Conservation (phyloP, 30 jellyfish, hydroid and myxozoan genomes). For the Cassiopea andromeda region DNA sequence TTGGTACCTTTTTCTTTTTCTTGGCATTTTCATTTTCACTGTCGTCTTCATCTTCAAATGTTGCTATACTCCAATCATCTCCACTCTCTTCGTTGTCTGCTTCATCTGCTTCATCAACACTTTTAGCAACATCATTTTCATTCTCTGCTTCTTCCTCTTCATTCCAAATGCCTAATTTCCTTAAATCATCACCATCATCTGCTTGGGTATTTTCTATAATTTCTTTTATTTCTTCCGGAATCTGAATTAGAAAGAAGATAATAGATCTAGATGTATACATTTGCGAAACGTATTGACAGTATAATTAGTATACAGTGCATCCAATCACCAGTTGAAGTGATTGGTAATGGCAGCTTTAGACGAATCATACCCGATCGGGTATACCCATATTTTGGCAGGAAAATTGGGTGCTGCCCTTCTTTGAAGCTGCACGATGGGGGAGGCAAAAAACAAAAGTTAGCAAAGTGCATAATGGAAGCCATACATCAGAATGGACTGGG, state of each 20-base stretch:
- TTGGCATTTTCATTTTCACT: neutral
- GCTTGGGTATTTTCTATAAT: neutral
- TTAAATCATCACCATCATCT: conserved; percentile 16
- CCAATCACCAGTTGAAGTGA: too few relatives aligned
- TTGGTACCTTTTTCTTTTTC: neutral
- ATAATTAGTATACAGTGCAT: too few relatives aligned
- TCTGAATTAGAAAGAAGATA: neutral
- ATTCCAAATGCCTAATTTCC: conserved; percentile 68
- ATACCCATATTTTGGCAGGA: too few relatives aligned
- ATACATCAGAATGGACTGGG: too few relatives aligned
- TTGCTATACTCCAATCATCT: conserved; percentile 60
- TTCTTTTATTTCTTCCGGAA: conserved; percentile 64
- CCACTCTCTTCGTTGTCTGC: conserved; percentile 69
- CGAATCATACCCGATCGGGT: too few relatives aligned
- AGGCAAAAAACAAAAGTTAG: too few relatives aligned
- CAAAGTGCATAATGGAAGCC: too few relatives aligned
- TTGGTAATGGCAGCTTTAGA: too few relatives aligned
- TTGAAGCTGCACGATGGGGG: too few relatives aligned
- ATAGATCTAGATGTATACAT: too few relatives aligned
- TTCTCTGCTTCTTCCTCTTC: conserved; percentile 19
- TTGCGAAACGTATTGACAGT: too few relatives aligned
- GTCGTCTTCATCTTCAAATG: conserved; percentile 34
- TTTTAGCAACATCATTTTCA: conserved; percentile 25
- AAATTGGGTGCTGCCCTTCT: too few relatives aligned
- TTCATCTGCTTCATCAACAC: conserved; percentile 13